Conservation (phyloP, 2,797 vertebrate genomes). For the Mallotus villosus region DNA sequence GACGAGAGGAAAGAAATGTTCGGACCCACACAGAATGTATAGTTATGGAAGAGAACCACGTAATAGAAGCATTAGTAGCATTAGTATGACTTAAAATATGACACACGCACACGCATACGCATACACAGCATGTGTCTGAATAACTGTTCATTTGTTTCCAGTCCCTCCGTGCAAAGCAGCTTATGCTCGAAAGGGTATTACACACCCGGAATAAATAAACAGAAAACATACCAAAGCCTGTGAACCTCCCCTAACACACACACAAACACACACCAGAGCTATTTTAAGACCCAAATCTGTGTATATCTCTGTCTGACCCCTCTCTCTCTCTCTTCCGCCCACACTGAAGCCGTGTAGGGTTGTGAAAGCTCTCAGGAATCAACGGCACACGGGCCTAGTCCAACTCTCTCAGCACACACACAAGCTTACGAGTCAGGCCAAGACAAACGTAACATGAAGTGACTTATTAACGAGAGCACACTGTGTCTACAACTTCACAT, state of each 20-base stretch:
- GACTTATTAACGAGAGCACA: too few species aligned
- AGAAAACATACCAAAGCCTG: conserved; percentile 49
- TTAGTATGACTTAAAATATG: too few species aligned
- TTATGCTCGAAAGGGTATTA: conserved; percentile 65
- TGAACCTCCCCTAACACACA: conserved; percentile 22
- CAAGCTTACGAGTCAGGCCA: not conserved
- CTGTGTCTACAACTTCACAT: not conserved
- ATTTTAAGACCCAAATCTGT: conserved; percentile 35
- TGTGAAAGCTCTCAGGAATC: too few species aligned
- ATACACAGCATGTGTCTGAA: conserved; percentile 15
- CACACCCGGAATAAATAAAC: conserved; percentile 52
- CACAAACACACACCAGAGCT: conserved; percentile 16
- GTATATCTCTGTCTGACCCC: conserved; percentile 18
- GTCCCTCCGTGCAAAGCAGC: conserved; percentile 53
- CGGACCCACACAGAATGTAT: not conserved
- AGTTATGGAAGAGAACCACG: too few species aligned
- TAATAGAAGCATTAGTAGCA: too few species aligned
- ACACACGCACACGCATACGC: too few species aligned
- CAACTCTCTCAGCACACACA: not conserved
- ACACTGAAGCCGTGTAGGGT: conserved; percentile 16
- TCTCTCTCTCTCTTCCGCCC: conserved; percentile 8
- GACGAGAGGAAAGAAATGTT: not conserved
- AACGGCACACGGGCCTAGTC: not conserved
- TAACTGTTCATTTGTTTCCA: conserved; percentile 51
- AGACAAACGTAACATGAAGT: too few species aligned